These are phyloP conservation scores for Heliocidaris erythrogramma DNA, from an alignment of 35 echinoderm and acorn worm species.

Conservation along the genomic window DNA sequence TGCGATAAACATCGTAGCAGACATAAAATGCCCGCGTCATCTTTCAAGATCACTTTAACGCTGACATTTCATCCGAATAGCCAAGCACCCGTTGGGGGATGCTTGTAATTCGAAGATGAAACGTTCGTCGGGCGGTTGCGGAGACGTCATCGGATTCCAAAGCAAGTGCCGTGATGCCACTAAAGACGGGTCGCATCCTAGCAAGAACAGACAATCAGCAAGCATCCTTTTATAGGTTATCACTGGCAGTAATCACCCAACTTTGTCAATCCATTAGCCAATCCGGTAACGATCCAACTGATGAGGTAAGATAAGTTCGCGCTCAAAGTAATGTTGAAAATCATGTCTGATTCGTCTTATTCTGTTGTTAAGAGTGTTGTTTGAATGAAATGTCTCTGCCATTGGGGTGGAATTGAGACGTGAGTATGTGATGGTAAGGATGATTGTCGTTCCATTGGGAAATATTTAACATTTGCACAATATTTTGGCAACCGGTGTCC, in stretches of 20 bases:
- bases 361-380: background rate
- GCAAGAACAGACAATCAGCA: background rate
- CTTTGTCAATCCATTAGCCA: slow-evolving; percentile 10
- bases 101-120: background rate
- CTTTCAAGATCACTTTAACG: slow-evolving; percentile 27
- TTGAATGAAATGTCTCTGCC: background rate
- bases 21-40: slow-evolving; percentile 3
- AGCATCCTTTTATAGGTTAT: background rate
- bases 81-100: slow-evolving; percentile 25
- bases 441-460: background rate
- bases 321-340: background rate
- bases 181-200: background rate
- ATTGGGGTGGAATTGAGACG: background rate
- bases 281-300: background rate
- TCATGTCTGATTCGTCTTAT: background rate
- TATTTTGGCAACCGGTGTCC: background rate
- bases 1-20: background rate
- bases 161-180: background rate
- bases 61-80: slow-evolving; percentile 29
- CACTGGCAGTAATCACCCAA: background rate
- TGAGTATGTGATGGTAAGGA: background rate
- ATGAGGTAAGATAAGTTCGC: background rate
- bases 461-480: background rate
- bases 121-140: background rate
- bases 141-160: slow-evolving; percentile 2